Conservation (phyloP, 2,113 vertebrate species). For the Coptodon bakossiorum region DNA sequence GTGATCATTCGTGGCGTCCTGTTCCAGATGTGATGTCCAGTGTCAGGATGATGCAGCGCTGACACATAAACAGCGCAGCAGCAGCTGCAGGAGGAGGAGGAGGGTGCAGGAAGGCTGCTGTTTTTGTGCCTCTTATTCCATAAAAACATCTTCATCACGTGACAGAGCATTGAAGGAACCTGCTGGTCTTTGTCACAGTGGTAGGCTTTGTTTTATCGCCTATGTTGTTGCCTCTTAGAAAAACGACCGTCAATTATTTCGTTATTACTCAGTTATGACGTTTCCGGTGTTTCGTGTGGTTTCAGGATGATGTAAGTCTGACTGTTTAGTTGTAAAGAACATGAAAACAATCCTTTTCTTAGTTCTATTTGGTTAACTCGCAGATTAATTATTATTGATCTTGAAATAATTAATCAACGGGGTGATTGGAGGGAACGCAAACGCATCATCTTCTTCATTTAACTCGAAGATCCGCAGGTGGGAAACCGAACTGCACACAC, state of each 20-base stretch:
- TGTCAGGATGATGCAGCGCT: slow-evolving; percentile 9
- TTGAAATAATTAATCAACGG: not conserved
- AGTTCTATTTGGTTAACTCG: too few species aligned
- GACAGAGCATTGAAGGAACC: not conserved
- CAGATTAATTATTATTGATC: not conserved
- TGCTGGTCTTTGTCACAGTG: not conserved
- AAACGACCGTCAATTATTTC: not conserved
- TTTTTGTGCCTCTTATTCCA: not conserved
- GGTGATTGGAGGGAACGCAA: not conserved
- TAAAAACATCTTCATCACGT: not conserved
- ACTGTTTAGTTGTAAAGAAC: not conserved
- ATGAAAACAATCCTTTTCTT: not conserved
- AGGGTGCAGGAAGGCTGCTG: not conserved
- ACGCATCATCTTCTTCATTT: not conserved
- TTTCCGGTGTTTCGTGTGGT: not conserved
- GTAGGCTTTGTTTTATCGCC: not conserved
- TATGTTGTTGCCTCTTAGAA: not conserved
- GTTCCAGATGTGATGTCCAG: not conserved
- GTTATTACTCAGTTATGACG: not conserved
- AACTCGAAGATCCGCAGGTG: not conserved
- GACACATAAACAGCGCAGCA: slow-evolving; percentile 22
- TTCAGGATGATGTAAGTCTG: not conserved
- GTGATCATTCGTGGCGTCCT: not conserved
- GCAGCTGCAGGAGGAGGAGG: not conserved
- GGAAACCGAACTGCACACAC: rapidly evolving